Evolutionary conservation across 2,113 vertebrate genomes (phyloP), one percentile per base, ranked within the genome.

Genomic region (Carollia perspicillata): DNA sequence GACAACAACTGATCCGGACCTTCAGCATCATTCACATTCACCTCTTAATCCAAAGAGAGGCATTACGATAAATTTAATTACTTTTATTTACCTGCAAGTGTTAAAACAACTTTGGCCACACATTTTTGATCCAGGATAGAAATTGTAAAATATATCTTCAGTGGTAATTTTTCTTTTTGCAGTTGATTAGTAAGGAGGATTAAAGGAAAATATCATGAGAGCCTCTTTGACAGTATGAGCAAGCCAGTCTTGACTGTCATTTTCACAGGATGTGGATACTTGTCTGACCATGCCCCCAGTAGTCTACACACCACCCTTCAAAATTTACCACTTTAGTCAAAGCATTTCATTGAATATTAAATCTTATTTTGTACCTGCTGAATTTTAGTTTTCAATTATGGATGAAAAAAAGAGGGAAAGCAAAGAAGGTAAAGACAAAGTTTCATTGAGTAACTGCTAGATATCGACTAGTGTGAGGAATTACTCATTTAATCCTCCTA

Each of bases 141-240:
- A 84, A 88, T 51, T 95, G 79, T 53, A 79, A 95, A 72, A 72
- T 85, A 84, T 18, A 63, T 60, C 28, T 95, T 68, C 42, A 83
- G 49, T 84, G 60, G 51, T 79, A 53, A 68, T 55, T 83, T 87
- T 69, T 85, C n/a, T 78, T 93, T 83, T 79, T 78, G 22, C 23
- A 84, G 35, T 22, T 74, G 8, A n/a, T 60, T 66, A 51, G 55
- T 69, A 37, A 92, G 58, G 9, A 85, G 16, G 8, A 55, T 47
- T 72, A 85, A n/a, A 5, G 33, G 40, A 49, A 84, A 84, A 85
- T 55, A 55, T 22, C 35, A 44, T 9, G 7, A 65, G 37, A 63
- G 13, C 79, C 33, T 80, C 53, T 77, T 85, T 44, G 89, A 89
- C 18, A 80, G 23, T 66, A 23, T 22, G 23, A 47, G 5, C 40